Percentiles rank a stretch among this genome's conserved stretches.
Conservation (phyloP, 2,113 vertebrate genomes). For the Upupa epops region DNA sequence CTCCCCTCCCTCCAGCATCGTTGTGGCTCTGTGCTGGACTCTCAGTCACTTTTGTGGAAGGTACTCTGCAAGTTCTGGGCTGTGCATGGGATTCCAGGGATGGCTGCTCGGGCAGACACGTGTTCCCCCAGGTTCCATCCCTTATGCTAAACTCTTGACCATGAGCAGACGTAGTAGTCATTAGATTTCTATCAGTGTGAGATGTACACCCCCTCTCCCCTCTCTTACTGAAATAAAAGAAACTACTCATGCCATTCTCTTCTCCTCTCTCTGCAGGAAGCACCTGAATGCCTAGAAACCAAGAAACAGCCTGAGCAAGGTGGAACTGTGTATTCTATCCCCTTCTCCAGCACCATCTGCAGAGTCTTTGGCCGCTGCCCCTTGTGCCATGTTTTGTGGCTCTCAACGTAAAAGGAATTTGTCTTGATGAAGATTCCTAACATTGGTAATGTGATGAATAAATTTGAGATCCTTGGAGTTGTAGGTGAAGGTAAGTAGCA, state of each 20-base stretch:
- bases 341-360: background rate
- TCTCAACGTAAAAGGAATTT: slow-evolving; percentile 79
- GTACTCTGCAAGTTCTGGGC: too few species aligned
- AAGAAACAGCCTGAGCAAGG: slow-evolving; percentile 11
- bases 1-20: too few species aligned
- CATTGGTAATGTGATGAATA: slow-evolving; percentile 99
- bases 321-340: background rate
- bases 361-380: background rate
- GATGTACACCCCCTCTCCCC: background rate
- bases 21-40: too few species aligned
- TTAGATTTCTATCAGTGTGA: background rate
- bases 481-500: slow-evolving; percentile 96
- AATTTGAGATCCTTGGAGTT: slow-evolving; percentile 99
- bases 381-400: slow-evolving; percentile 79
- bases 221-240: background rate
- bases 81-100: background rate
- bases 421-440: slow-evolving; percentile 98
- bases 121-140: background rate
- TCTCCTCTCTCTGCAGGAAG: slow-evolving; percentile 55
- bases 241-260: slow-evolving; percentile 35
- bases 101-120: background rate
- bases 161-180: background rate
- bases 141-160: background rate
- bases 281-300: slow-evolving; percentile 30
- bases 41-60: too few species aligned